Base-by-base conservation (phyloP, 2,113 vertebrate genomes). In the Muntiacus reevesi region DNA sequence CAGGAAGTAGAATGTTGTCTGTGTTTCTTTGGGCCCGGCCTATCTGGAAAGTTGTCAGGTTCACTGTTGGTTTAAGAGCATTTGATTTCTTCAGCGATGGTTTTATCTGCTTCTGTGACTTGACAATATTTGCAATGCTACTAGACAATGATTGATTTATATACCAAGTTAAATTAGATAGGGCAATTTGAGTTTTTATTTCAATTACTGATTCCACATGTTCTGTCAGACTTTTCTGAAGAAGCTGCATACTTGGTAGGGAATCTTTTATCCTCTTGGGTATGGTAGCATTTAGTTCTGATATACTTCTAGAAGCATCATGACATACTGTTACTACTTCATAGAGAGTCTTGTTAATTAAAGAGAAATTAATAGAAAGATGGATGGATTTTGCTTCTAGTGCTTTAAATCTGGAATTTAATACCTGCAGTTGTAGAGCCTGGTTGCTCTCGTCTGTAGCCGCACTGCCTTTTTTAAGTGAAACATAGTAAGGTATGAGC, bases 1-100 rank as follows among this genome's bases (percentile, higher is more conserved):
- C 99, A 98, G 98, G 93, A 98, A 98, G 97, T 93, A 97, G 74
- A 74, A 96, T 0, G 40, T 95, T 98, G 89, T 99, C 99, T 0
- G 98, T 97, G 79, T 99, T 99, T 84, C 99, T 98, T 94, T 99
- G 99, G 52, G 97, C 98, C 57, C 99, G 98, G 14, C 98, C 98
- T 81, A 96, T 87, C 71, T 98, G 84, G 71, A 67, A 85, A 50
- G 96, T 27, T 2, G 98, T 98, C 14, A 95, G 0, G 2, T 99
- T 99, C 89, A 82, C 81, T 60, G 92, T 1, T 13, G 93, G 71
- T 88, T 98, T 99, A 1, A 2, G 52, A 36, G 83, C 43, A 6
- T 17, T 59, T 45, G 95, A 45, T 97, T 99, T 99, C 97, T 99
- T 99, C 23, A 92, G 6, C 14, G 93, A 59, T 4, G 90, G 71